phyloP scores from a whole-genome alignment of 2,113 vertebrate species.

The Melanocharis versteri region DNA sequence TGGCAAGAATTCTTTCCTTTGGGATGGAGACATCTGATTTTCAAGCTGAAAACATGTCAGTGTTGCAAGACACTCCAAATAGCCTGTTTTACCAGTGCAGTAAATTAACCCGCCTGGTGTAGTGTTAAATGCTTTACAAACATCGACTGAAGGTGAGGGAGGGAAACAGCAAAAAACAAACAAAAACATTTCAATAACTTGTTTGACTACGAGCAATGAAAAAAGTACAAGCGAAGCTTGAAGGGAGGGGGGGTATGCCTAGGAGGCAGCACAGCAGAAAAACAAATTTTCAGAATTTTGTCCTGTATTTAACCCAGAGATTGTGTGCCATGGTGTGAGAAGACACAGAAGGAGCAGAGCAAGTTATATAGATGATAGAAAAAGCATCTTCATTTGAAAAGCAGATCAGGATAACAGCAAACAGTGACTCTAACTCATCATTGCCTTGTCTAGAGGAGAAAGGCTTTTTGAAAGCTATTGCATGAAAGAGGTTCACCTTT shows the following conservation, averaged over 20 bases:
- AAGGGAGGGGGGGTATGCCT: neutral
- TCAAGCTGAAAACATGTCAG: constrained; percentile 71
- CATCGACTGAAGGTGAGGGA: constrained; percentile 60
- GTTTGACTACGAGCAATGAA: constrained; percentile 11
- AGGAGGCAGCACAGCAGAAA: neutral
- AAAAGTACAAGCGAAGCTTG: neutral
- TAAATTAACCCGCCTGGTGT: constrained; percentile 76
- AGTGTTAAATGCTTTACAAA: constrained; percentile 74
- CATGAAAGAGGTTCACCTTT: constrained; percentile 15
- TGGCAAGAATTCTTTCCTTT: constrained; percentile 70
- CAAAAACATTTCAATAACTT: constrained; percentile 63
- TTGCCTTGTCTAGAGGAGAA: neutral
- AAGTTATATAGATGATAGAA: neutral
- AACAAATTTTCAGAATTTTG: neutral
- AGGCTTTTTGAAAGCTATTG: neutral
- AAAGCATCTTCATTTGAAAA: neutral
- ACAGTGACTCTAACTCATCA: neutral
- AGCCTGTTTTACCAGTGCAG: constrained; percentile 65
- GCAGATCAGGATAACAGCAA: neutral
- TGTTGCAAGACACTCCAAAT: constrained; percentile 69
- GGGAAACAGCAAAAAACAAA: constrained; percentile 69
- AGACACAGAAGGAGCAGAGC: neutral
- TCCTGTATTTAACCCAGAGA: neutral
- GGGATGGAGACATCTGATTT: constrained; percentile 74
- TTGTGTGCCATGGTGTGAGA: neutral